A percentile compares a stretch with the other conserved stretches of the same genome.
These are phyloP conservation scores for Caenorhabditis sinica DNA, from an alignment of 2,888 invertebrate species.

Conservation along the genomic window DNA sequence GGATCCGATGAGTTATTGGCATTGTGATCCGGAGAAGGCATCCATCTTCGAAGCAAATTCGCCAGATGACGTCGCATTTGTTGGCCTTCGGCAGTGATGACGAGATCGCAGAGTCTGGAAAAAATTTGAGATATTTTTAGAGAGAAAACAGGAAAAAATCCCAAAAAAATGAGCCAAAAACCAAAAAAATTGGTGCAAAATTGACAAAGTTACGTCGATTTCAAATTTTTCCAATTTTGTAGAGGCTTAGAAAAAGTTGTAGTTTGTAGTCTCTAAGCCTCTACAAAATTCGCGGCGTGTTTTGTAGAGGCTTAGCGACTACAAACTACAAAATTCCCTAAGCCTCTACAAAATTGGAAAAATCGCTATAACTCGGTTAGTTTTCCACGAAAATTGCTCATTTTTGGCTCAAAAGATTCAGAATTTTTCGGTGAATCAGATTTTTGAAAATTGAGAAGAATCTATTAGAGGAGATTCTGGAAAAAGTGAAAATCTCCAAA, in stretches of 20 bases:
- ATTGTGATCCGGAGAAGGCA: conserved; percentile 1
- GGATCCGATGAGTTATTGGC: conserved; percentile 1
- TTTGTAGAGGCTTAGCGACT: neutral
- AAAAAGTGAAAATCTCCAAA: too few species aligned
- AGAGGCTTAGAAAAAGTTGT: neutral
- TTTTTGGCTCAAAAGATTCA: neutral
- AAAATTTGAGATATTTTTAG: neutral
- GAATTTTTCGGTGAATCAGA: neutral
- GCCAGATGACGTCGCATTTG: conserved; percentile 61
- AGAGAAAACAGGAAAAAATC: neutral
- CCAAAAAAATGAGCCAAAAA: neutral
- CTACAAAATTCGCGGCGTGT: neutral
- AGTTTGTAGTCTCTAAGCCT: neutral
- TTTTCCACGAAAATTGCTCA: neutral
- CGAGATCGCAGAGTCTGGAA: conserved; percentile 70
- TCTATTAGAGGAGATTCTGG: too few species aligned
- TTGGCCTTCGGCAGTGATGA: conserved; percentile 71
- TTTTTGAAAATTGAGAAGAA: too few species aligned
- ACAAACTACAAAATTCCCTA: too few species aligned
- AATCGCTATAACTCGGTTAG: too few species aligned
- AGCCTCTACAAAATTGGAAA: too few species aligned
- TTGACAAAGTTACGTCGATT: neutral
- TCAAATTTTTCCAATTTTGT: neutral
- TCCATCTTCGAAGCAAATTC: conserved; percentile 49
- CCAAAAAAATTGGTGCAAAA: neutral